Percentiles rank a stretch among this genome's conserved stretches.
phyloP scores from a whole-genome alignment of 2,888 invertebrate genomes.

The Apamea anceps region DNA sequence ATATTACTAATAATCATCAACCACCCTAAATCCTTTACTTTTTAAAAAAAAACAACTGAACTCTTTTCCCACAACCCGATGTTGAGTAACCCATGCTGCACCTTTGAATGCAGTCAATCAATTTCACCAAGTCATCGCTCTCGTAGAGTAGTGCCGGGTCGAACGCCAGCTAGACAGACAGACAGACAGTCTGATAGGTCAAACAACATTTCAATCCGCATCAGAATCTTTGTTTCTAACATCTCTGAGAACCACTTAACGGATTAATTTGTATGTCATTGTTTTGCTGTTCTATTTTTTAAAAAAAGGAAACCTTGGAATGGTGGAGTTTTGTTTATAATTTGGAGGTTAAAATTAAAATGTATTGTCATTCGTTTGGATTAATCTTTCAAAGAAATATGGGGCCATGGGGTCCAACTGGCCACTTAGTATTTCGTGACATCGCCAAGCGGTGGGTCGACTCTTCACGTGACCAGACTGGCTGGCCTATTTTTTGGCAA shows the following conservation, averaged over 20 bases:
- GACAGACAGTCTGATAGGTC: slow-evolving; percentile 31
- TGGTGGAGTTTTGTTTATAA: background rate
- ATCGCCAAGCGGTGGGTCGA: too few relatives aligned
- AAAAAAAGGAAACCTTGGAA: slow-evolving; percentile 3
- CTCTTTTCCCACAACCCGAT: background rate
- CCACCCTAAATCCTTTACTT: background rate
- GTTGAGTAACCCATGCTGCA: slow-evolving; percentile 10
- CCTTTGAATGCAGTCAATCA: slow-evolving; percentile 37
- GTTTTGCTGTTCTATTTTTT: slow-evolving; percentile 8
- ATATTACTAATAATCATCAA: background rate
- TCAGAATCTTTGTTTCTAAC: slow-evolving; percentile 25
- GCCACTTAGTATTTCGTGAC: too few relatives aligned
- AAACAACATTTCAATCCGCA: slow-evolving; percentile 48
- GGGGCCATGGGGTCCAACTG: too few relatives aligned
- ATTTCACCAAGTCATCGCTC: slow-evolving; percentile 50
- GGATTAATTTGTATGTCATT: slow-evolving; percentile 42
- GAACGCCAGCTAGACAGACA: slow-evolving; percentile 19
- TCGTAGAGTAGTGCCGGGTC: slow-evolving; percentile 3
- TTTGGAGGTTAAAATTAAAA: background rate
- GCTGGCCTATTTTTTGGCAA: too few relatives aligned
- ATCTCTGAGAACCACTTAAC: slow-evolving; percentile 40
- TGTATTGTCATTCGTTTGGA: background rate
- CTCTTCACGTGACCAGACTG: too few relatives aligned
- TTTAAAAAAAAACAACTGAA: background rate
- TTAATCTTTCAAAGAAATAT: background rate